phyloP scores from a whole-genome alignment of 2,113 vertebrate genomes.

The Rhineura floridana region DNA sequence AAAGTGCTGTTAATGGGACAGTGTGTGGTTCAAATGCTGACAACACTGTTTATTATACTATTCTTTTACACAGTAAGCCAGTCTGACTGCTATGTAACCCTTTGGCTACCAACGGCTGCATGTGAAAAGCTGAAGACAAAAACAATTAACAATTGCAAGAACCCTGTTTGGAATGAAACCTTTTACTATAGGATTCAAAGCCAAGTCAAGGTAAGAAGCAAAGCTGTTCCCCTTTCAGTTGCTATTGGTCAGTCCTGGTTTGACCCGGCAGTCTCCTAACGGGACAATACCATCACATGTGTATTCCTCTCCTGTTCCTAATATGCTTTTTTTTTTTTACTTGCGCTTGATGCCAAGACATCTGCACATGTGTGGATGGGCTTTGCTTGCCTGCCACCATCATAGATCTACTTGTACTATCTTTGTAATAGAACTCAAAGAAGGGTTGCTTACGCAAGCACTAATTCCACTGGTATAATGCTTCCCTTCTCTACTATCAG shows the following conservation, averaged over 20 bases:
- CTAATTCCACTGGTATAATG: background rate
- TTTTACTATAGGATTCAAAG: slow-evolving; percentile 83
- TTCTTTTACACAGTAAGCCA: slow-evolving; percentile 69
- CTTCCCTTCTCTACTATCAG: background rate
- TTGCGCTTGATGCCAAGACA: background rate
- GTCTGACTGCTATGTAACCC: slow-evolving; percentile 82
- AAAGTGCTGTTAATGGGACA: background rate
- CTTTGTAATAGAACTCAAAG: background rate
- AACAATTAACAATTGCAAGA: slow-evolving; percentile 76
- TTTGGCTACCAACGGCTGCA: slow-evolving; percentile 81
- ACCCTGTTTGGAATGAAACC: slow-evolving; percentile 86
- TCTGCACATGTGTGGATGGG: background rate
- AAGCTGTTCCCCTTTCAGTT: background rate
- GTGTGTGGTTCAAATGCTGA: background rate
- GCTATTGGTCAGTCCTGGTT: background rate
- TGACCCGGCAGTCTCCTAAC: no score
- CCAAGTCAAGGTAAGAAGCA: slow-evolving; percentile 80
- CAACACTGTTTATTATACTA: background rate
- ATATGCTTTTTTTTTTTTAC: background rate
- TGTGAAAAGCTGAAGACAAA: slow-evolving; percentile 74
- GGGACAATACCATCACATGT: no score
- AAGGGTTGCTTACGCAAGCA: background rate
- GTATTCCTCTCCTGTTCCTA: background rate
- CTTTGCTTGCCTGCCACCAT: background rate
- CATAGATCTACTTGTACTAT: background rate